phyloP scores from a whole-genome alignment of 2,113 vertebrate genomes.

The Grallaria varia region DNA sequence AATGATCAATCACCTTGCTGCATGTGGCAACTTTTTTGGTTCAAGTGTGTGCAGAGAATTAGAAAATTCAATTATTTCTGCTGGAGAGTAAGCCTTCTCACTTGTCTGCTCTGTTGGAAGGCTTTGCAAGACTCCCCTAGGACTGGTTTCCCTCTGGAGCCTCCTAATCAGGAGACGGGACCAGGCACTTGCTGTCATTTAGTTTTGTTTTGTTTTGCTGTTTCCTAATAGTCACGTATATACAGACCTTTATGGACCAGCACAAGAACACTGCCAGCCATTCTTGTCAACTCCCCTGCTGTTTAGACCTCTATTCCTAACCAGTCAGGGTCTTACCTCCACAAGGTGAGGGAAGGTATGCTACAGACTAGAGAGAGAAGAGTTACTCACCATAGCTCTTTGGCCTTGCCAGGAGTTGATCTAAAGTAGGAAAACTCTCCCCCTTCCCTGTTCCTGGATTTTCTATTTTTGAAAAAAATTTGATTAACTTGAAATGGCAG shows the following conservation, averaged over 20 bases:
- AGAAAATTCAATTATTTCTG: neutral
- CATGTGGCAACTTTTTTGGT: neutral
- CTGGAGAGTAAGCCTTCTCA: neutral
- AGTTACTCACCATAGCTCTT: neutral
- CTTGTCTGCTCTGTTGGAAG: neutral
- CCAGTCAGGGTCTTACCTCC: neutral
- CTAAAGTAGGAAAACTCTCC: neutral
- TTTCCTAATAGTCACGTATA: neutral
- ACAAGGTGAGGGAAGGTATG: neutral
- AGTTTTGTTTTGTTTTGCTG: neutral
- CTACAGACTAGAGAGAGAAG: neutral
- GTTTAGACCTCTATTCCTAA: neutral
- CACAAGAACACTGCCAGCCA: neutral
- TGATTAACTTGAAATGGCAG: neutral
- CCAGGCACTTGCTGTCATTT: accelerated
- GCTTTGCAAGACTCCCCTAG: neutral
- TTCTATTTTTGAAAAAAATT: neutral
- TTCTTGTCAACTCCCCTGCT: neutral
- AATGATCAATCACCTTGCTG: neutral
- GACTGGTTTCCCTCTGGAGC: neutral
- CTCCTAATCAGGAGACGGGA: neutral
- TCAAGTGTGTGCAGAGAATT: neutral
- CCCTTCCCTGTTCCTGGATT: neutral
- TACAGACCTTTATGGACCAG: neutral
- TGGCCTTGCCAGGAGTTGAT: neutral